A percentile compares a stretch with the other conserved stretches of the same genome.
phyloP scores from a whole-genome alignment of 2,113 vertebrate species.

The Erythrolamprus reginae region DNA sequence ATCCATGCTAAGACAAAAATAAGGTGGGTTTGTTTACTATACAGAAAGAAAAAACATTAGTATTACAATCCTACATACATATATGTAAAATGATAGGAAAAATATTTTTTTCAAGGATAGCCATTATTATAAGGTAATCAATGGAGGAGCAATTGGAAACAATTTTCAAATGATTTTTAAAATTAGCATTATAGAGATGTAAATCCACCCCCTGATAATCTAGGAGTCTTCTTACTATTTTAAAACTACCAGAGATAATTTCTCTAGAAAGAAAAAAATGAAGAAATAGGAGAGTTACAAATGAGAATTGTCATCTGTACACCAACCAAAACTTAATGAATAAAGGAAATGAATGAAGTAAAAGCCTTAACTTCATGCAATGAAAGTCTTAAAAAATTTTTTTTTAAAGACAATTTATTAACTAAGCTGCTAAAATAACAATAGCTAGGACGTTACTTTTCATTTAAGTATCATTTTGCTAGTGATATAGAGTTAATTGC shows the following conservation, averaged over 20 bases:
- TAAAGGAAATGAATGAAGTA: background rate
- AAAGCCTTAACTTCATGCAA: background rate
- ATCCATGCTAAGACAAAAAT: background rate
- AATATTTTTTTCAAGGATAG: background rate
- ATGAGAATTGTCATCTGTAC: background rate
- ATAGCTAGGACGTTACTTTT: background rate
- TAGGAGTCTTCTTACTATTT: background rate
- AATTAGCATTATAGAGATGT: background rate
- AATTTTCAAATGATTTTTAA: background rate
- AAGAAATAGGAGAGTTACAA: background rate
- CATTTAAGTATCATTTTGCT: background rate
- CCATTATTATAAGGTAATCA: background rate
- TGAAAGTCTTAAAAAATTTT: background rate
- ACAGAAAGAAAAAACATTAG: background rate
- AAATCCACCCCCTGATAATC: background rate
- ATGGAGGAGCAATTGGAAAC: background rate
- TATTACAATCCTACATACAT: background rate
- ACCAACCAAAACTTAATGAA: background rate
- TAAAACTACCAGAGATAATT: background rate
- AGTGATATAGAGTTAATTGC: background rate
- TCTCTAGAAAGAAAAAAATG: background rate
- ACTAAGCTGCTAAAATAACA: background rate
- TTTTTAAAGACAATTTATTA: background rate
- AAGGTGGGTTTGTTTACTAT: background rate
- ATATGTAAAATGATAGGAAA: background rate